phyloP scores from a whole-genome alignment of 2,113 vertebrate genomes.

The Anoura caudifer region DNA sequence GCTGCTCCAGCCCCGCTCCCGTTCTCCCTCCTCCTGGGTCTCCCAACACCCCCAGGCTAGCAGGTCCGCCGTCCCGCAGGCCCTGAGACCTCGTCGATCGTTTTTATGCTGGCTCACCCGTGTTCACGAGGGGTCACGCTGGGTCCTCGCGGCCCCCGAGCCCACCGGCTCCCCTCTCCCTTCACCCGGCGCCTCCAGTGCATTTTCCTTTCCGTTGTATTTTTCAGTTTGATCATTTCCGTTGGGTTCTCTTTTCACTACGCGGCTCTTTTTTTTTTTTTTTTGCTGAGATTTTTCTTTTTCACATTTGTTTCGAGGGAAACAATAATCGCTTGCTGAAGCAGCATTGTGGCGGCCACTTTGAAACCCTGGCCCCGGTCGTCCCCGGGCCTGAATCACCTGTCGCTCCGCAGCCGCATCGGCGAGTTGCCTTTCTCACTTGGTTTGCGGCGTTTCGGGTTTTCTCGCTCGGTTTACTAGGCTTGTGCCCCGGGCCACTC shows the following conservation, averaged over 20 bases:
- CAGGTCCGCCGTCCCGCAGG: rapidly evolving
- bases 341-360: neutral
- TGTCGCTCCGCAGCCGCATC: neutral
- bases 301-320: neutral
- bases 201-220: neutral
- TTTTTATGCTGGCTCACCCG: neutral
- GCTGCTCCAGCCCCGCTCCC: too few relatives aligned
- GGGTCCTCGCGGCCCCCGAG: too few relatives aligned
- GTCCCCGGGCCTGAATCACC: neutral
- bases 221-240: neutral
- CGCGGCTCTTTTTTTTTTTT: neutral
- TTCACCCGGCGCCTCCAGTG: too few relatives aligned
- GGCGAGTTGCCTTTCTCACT: neutral
- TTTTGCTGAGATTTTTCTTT: neutral
- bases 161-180: neutral
- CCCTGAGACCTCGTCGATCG: too few relatives aligned
- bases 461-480: neutral
- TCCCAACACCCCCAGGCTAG: neutral
- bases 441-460: neutral
- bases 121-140: neutral
- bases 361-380: neutral
- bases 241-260: neutral
- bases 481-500: neutral
- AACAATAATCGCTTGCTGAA: too few relatives aligned
- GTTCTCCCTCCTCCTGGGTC: neutral